Evolutionary conservation across 1,140 invertebrate genomes (phyloP).

Genomic region (Oncopodura yosiiana): DNA sequence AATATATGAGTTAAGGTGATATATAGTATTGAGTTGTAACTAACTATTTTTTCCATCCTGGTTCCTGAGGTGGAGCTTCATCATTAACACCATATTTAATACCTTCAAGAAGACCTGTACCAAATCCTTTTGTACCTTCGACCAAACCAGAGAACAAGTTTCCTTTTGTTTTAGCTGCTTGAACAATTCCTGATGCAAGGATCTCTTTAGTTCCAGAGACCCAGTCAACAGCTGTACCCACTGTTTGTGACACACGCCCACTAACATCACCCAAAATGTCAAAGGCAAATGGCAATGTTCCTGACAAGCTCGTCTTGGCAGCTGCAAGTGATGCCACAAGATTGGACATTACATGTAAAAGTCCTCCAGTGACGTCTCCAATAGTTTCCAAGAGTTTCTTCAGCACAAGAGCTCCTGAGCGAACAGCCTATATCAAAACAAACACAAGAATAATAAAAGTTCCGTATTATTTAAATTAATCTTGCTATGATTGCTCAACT

Average conservation of each 20-base stretch:
- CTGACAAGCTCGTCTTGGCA: constrained; percentile 36
- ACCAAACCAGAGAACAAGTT: constrained; percentile 35
- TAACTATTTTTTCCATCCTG: constrained; percentile 27
- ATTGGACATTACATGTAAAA: constrained; percentile 35
- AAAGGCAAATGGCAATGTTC: constrained; percentile 36
- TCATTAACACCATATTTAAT: constrained; percentile 36
- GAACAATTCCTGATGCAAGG: constrained; percentile 32
- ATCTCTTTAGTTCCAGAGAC: constrained; percentile 35
- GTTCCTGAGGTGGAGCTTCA: constrained; percentile 24
- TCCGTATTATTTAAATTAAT: neutral
- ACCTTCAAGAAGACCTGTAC: constrained; percentile 34
- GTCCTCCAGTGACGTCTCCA: constrained; percentile 35
- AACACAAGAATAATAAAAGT: neutral
- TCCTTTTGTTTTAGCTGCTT: constrained; percentile 35
- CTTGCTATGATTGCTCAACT: no score
- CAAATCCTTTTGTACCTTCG: constrained; percentile 35
- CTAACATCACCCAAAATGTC: constrained; percentile 35
- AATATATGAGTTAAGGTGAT: no score
- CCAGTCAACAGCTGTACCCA: constrained; percentile 36
- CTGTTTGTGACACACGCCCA: constrained; percentile 33
- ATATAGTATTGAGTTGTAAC: neutral
- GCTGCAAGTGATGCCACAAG: constrained; percentile 34
- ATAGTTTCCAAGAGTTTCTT: constrained; percentile 35
- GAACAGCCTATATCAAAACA: constrained; percentile 23
- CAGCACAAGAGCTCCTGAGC: constrained; percentile 33